A percentile compares a stretch with the other conserved stretches of the same genome.
Evolutionary conservation across 1,140 invertebrate species (phyloP).

Genomic region (Drosophila biarmipes): DNA sequence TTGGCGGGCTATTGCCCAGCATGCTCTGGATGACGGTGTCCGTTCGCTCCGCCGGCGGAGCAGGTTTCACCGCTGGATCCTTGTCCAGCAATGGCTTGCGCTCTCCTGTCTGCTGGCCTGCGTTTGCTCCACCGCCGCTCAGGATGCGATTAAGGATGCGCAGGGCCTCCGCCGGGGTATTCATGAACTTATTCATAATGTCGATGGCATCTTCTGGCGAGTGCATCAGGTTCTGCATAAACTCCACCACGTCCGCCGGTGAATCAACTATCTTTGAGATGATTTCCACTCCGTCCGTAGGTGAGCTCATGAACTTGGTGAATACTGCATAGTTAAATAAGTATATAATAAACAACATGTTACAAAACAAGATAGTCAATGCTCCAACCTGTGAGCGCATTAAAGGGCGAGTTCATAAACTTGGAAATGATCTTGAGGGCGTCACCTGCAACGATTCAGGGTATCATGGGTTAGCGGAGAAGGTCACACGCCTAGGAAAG

Average conservation of each 20-base stretch:
- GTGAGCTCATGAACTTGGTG: constrained; percentile 84
- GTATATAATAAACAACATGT: not conserved
- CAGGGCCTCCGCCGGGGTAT: constrained; percentile 80
- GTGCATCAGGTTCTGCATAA: constrained; percentile 82
- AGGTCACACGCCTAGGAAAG: not conserved
- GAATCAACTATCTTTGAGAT: constrained; percentile 83
- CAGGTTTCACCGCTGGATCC: constrained; percentile 9
- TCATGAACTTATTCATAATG: constrained; percentile 84
- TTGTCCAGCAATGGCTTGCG: constrained; percentile 38
- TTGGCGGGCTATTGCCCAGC: constrained; percentile 45
- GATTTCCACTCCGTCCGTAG: constrained; percentile 83
- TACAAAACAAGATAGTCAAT: not conserved
- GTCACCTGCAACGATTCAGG: constrained; percentile 59
- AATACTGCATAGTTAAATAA: constrained; percentile 57
- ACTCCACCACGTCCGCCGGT: constrained; percentile 81
- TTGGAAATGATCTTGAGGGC: constrained; percentile 83
- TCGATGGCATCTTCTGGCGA: constrained; percentile 81
- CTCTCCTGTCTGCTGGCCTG: constrained; percentile 34
- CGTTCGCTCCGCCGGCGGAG: constrained; percentile 33
- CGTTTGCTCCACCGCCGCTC: constrained; percentile 59
- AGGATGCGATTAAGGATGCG: constrained; percentile 81
- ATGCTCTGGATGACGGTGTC: constrained; percentile 72
- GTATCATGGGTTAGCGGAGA: constrained; percentile 8
- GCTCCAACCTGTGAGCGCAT: constrained; percentile 65
- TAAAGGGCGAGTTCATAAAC: constrained; percentile 84